phyloP scores from a whole-genome alignment of 1,140 invertebrate species.

The Bilobella aurantiaca region DNA sequence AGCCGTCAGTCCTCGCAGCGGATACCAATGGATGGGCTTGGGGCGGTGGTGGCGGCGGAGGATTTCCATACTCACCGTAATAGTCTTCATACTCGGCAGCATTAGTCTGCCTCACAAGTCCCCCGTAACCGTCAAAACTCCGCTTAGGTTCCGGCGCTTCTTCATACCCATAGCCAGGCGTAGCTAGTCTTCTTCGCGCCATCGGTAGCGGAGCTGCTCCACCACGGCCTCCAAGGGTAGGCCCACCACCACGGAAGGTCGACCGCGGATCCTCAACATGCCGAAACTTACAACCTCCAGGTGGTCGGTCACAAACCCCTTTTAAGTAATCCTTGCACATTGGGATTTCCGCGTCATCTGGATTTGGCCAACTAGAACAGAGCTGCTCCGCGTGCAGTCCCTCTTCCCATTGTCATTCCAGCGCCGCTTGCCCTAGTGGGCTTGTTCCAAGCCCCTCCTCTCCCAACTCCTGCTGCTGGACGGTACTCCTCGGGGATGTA shows the following conservation, averaged over 20 bases:
- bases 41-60: slow-evolving; percentile 12
- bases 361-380: not conserved
- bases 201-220: not conserved
- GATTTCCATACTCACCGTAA: not conserved
- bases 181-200: slow-evolving; percentile 22
- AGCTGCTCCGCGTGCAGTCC: not conserved
- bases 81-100: slow-evolving; percentile 17
- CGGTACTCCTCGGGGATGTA: not conserved
- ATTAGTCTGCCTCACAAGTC: too few species aligned
- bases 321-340: slow-evolving; percentile 67
- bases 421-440: not conserved
- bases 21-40: not conserved
- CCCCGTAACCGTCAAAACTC: not conserved
- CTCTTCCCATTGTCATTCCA: not conserved
- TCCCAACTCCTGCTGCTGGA: not conserved
- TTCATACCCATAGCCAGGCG: slow-evolving; percentile 23
- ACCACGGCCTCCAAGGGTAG: slow-evolving; percentile 4
- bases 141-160: slow-evolving; percentile 32
- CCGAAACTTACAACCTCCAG: slow-evolving; percentile 41
- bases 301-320: slow-evolving; percentile 54
- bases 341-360: slow-evolving; percentile 43
- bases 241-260: not conserved
- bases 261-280: slow-evolving; percentile 2
- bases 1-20: not conserved
- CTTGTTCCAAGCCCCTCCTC: not conserved